Conservation (phyloP, 1,140 invertebrate species). For the Wasmannia auropunctata region DNA sequence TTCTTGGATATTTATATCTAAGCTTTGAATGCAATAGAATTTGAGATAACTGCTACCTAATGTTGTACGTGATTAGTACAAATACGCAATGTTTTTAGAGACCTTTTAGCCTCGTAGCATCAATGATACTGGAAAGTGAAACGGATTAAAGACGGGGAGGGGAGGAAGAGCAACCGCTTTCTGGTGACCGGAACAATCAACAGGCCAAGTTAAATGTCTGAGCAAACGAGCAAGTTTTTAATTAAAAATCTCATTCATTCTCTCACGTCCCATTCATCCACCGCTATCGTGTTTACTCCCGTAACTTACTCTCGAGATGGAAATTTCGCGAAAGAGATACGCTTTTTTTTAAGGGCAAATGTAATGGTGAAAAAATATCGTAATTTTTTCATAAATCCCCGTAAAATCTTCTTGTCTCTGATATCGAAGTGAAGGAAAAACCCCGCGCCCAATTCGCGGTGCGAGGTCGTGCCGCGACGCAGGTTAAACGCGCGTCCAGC, state of each 20-base stretch:
- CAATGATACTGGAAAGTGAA: slow-evolving; percentile 2
- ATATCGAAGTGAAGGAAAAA: not conserved
- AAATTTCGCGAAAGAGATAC: slow-evolving; percentile 2
- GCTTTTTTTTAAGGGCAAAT: not conserved
- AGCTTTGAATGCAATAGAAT: not conserved
- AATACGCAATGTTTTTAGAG: slow-evolving; percentile 15
- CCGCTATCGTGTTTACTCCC: slow-evolving; percentile 8
- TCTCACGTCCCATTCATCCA: not conserved
- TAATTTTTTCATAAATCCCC: not conserved
- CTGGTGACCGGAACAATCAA: slow-evolving; percentile 30
- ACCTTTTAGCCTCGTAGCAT: not conserved
- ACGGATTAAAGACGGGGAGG: slow-evolving; percentile 13
- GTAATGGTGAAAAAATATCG: not conserved
- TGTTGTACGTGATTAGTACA: not conserved
- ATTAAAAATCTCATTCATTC: slow-evolving; percentile 46
- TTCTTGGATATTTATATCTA: not conserved
- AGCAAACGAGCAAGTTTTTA: slow-evolving; percentile 30
- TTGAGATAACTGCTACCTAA: not conserved
- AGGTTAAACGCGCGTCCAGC: slow-evolving; percentile 31
- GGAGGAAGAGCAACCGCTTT: not conserved
- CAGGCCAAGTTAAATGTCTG: slow-evolving; percentile 27
- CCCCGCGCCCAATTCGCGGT: not conserved
- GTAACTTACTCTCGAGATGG: slow-evolving; percentile 1
- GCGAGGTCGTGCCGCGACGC: slow-evolving; percentile 28
- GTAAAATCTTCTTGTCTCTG: not conserved